Base-by-base conservation (phyloP, 2,797 vertebrate species). In the Eptatretus atami region DNA sequence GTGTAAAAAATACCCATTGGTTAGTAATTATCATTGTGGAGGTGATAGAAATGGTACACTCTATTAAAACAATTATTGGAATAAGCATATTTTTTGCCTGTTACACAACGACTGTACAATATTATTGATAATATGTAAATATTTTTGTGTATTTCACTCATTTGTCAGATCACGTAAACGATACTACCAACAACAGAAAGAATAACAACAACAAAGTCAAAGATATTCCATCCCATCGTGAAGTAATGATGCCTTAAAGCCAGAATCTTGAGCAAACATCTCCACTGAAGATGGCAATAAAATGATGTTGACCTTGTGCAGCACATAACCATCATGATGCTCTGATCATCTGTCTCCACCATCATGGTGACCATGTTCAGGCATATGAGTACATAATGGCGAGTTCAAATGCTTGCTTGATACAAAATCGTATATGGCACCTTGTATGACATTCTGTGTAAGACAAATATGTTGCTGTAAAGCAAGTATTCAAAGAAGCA, bases 361-460 rank as follows among this genome's bases (percentile, higher is more conserved):
- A 98, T 96, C 92, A 98, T 96, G 52, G 83, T 73, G 12, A 98
- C 79, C 92, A 98, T 98, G 64, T 98, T 98, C 64, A 96, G 80
- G 68, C 77, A 82, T 72, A 98, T 98, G 10, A 96, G 80, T 67
- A 83, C 90, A 98, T 98, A 66, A 98, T 94, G 54, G 78, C 70
- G 72, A 98, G 87, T 65, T 98, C 92, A 69, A 98, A 98, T 52
- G 75, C 80, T 78, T 94, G 84, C 66, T 82, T 24, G 83, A 86
- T 64, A 83, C 82, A 68, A 88, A 75, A 70, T 98, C 90, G 72
- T 95, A 98, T 68, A 98, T 74, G 71, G 74, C 77, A 65, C 80
- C 92, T 77, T 90, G 90, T 68, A 93, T 74, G 75, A 80, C 88
- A 76, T 96, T 98, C 92, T 96, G 72, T 65, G 76, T 74, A 11